Evolutionary conservation across 2,113 vertebrate species (phyloP).

Genomic region (Hirundichthys speculiger): DNA sequence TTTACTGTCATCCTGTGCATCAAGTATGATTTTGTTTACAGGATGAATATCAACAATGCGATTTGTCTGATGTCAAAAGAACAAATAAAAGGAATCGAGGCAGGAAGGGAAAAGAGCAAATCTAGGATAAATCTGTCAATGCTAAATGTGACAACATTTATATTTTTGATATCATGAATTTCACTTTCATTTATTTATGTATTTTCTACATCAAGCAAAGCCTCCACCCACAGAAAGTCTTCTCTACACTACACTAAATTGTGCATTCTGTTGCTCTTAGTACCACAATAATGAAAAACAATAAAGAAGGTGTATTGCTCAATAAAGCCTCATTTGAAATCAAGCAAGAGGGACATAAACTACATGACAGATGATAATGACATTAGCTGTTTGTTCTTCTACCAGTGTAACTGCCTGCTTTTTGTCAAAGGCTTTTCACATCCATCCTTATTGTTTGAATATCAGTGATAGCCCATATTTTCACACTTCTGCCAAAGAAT

Average conservation of each 20-base stretch:
- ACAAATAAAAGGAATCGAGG: not conserved
- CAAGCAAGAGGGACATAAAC: conserved; percentile 14
- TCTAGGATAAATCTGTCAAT: not conserved
- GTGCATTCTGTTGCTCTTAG: conserved; percentile 15
- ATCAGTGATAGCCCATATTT: conserved; percentile 18
- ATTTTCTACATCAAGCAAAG: not conserved
- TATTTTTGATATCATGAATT: too few species aligned
- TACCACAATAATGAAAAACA: conserved; percentile 9
- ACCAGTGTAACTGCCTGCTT: not conserved
- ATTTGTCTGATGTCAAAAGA: conserved; percentile 2
- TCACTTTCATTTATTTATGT: not conserved
- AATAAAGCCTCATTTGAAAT: conserved; percentile 14
- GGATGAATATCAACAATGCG: not conserved
- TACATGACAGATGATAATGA: conserved; percentile 13
- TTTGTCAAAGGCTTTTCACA: not conserved
- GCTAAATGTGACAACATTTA: not conserved
- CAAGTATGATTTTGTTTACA: not conserved
- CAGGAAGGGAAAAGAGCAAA: not conserved
- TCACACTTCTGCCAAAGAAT: conserved; percentile 6
- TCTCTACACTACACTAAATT: conserved; percentile 14
- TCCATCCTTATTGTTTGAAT: conserved; percentile 1
- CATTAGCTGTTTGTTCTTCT: not conserved
- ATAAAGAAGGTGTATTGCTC: conserved; percentile 18
- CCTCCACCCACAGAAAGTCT: not conserved
- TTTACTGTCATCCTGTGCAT: conserved; percentile 13